Conservation (phyloP, 2,113 vertebrate genomes). For the Aspiorhynchus laticeps region DNA sequence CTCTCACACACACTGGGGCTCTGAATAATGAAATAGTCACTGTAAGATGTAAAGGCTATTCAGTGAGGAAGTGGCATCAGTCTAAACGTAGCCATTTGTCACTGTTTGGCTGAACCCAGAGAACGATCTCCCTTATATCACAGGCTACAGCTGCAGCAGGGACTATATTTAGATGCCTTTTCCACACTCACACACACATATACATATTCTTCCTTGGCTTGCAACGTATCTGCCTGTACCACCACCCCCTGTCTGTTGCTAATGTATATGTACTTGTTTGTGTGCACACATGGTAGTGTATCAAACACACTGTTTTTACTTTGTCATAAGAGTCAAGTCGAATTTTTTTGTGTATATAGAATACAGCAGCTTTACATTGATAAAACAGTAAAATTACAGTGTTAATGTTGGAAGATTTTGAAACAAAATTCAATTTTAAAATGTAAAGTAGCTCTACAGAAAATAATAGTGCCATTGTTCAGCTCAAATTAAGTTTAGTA, state of each 20-base stretch:
- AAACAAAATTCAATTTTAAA: too few species aligned
- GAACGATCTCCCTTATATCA: conserved; percentile 22
- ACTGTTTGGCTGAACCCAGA: conserved; percentile 30
- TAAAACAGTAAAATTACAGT: background rate
- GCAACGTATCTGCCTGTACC: background rate
- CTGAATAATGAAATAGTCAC: background rate
- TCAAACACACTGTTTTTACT: background rate
- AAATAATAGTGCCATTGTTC: background rate
- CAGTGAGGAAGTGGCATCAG: background rate
- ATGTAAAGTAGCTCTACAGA: background rate
- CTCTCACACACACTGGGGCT: background rate
- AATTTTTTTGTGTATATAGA: background rate
- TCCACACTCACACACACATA: background rate
- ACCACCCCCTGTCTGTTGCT: background rate
- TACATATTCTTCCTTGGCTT: conserved; percentile 20
- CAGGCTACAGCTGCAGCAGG: conserved; percentile 27
- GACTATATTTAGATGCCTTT: conserved; percentile 48
- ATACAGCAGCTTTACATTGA: background rate
- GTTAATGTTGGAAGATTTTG: background rate
- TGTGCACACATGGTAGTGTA: background rate
- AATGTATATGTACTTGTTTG: background rate
- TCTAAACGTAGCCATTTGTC: conserved; percentile 3
- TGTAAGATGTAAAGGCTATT: background rate
- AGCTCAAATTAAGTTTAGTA: background rate
- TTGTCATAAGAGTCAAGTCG: background rate